phyloP scores from a whole-genome alignment of 2,888 invertebrate genomes.

The Epinotia bilunana region DNA sequence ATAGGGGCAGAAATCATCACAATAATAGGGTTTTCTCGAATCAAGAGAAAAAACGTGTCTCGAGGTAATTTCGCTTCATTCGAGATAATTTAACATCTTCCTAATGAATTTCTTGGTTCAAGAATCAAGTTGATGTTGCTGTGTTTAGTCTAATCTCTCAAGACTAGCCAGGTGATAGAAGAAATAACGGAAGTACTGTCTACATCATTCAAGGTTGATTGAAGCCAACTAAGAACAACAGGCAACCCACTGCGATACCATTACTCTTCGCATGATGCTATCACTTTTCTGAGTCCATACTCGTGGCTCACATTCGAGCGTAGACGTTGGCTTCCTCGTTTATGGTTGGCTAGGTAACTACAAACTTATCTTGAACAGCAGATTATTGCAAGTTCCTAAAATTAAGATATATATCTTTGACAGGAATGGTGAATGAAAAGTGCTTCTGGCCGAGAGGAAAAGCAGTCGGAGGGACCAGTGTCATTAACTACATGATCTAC shows the following conservation, averaged over 20 bases:
- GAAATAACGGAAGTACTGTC: neutral
- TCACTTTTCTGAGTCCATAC: neutral
- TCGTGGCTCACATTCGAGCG: neutral
- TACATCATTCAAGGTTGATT: neutral
- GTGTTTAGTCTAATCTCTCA: too few relatives aligned
- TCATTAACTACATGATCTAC: slow-evolving; percentile 93
- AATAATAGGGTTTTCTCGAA: too few relatives aligned
- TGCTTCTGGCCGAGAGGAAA: slow-evolving; percentile 91
- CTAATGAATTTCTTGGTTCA: too few relatives aligned
- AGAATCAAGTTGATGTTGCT: too few relatives aligned
- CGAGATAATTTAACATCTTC: too few relatives aligned
- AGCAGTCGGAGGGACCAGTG: slow-evolving; percentile 91
- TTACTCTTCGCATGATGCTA: neutral
- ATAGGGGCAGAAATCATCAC: too few relatives aligned
- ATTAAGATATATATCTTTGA: slow-evolving; percentile 39
- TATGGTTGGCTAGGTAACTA: neutral
- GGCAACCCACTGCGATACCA: neutral
- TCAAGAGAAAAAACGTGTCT: too few relatives aligned
- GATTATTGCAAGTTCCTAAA: neutral
- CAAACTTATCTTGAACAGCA: neutral
- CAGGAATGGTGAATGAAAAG: slow-evolving; percentile 70
- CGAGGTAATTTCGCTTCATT: too few relatives aligned
- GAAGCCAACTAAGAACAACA: neutral
- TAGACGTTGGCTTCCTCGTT: neutral
- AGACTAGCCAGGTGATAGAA: neutral